Evolutionary conservation across 2,113 vertebrate genomes (phyloP).

Genomic region (Hepsetus odoe): DNA sequence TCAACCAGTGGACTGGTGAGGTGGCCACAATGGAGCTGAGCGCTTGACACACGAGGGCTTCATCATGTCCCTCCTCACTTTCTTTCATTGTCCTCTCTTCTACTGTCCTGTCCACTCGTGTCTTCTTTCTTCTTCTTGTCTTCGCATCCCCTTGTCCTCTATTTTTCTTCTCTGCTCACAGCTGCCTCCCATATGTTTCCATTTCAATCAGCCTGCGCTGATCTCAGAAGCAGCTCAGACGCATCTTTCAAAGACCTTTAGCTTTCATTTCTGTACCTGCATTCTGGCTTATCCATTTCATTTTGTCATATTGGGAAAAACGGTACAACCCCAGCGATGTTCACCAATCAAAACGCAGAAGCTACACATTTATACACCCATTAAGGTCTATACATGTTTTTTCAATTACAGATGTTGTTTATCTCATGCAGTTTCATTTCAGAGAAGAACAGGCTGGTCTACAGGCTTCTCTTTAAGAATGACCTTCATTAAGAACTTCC

Average conservation of each 20-base stretch:
- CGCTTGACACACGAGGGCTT: too few relatives aligned
- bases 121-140: constrained; percentile 60
- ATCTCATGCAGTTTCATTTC: too few relatives aligned
- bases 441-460: too few relatives aligned
- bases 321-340: too few relatives aligned
- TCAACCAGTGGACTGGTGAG: neutral
- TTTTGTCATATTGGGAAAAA: too few relatives aligned
- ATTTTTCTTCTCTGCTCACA: constrained; percentile 58
- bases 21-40: neutral
- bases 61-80: neutral
- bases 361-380: too few relatives aligned
- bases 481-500: too few relatives aligned
- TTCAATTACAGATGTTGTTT: too few relatives aligned
- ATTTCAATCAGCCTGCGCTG: constrained; percentile 56
- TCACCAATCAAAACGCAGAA: too few relatives aligned
- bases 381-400: too few relatives aligned
- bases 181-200: constrained; percentile 77
- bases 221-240: constrained; percentile 27
- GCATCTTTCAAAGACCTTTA: neutral
- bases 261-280: neutral
- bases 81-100: constrained; percentile 36
- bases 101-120: neutral
- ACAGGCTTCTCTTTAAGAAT: too few relatives aligned
- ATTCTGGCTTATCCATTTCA: neutral
- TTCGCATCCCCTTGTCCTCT: constrained; percentile 64